These are phyloP conservation scores for Notamacropus eugenii DNA, from an alignment of 2,797 vertebrate species.

Conservation along the genomic window DNA sequence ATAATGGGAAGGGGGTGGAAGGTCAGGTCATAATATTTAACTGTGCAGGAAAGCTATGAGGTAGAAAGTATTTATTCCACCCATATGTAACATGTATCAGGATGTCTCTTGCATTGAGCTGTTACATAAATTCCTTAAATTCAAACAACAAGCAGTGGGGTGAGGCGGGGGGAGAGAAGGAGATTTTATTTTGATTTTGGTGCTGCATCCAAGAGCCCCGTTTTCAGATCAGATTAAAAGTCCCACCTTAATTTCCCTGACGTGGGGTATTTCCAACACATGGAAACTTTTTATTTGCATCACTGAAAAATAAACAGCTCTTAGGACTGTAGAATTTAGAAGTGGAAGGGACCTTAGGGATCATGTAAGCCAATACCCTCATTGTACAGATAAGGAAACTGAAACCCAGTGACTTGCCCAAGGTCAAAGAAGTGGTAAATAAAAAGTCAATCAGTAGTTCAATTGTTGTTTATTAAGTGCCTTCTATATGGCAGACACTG, in stretches of 20 bases:
- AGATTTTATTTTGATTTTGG: conserved; percentile 6
- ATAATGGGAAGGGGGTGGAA: neutral
- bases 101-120: neutral
- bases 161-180: neutral
- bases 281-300: neutral
- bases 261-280: neutral
- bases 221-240: conserved; percentile 28
- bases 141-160: neutral
- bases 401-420: neutral
- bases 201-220: neutral
- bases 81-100: neutral
- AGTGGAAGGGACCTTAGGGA: neutral
- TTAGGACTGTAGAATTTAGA: neutral
- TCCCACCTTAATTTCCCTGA: neutral
- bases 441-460: neutral
- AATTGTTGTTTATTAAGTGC: neutral
- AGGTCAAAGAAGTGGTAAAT: neutral
- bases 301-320: conserved; percentile 17
- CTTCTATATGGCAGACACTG: neutral
- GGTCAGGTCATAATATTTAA: conserved; percentile 25
- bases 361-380: neutral
- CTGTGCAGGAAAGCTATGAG: neutral
- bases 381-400: neutral
- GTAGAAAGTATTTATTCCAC: neutral
- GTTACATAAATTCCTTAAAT: neutral